Conservation (phyloP, 2,888 invertebrate species). For the Atethmia centrago region DNA sequence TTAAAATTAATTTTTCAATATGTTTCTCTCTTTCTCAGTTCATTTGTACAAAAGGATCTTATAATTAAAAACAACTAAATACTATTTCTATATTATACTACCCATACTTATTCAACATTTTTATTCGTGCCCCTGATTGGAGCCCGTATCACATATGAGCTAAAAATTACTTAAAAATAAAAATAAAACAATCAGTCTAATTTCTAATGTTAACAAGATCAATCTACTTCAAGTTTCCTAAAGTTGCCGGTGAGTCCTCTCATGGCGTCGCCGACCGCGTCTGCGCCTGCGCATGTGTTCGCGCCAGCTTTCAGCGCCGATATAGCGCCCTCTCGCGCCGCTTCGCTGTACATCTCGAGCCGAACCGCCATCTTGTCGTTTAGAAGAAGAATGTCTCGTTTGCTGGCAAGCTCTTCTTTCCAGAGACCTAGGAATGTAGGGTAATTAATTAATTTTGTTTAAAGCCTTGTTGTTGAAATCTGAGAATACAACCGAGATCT, state of each 20-base stretch:
- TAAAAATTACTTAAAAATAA: conserved; percentile 38
- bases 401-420: conserved; percentile 92
- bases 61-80: conserved; percentile 16
- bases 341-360: conserved; percentile 92
- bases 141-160: conserved; percentile 40
- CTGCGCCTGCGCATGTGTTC: conserved; percentile 91
- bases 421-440: conserved; percentile 90
- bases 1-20: conserved; percentile 12
- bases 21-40: conserved; percentile 13
- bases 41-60: conserved; percentile 39
- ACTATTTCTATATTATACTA: conserved; percentile 7
- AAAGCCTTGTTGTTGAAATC: neutral
- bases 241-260: conserved; percentile 94
- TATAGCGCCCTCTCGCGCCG: conserved; percentile 93
- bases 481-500: neutral
- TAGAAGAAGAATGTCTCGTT: conserved; percentile 91
- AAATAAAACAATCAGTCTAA: conserved; percentile 63
- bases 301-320: conserved; percentile 92
- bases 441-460: neutral
- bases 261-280: conserved; percentile 92
- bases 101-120: conserved; percentile 18
- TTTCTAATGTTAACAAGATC: conserved; percentile 48
- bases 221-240: conserved; percentile 95
- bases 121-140: conserved; percentile 6
- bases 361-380: conserved; percentile 93